phyloP scores from a whole-genome alignment of 1,140 invertebrate species.

The Bathynomus jamesi region DNA sequence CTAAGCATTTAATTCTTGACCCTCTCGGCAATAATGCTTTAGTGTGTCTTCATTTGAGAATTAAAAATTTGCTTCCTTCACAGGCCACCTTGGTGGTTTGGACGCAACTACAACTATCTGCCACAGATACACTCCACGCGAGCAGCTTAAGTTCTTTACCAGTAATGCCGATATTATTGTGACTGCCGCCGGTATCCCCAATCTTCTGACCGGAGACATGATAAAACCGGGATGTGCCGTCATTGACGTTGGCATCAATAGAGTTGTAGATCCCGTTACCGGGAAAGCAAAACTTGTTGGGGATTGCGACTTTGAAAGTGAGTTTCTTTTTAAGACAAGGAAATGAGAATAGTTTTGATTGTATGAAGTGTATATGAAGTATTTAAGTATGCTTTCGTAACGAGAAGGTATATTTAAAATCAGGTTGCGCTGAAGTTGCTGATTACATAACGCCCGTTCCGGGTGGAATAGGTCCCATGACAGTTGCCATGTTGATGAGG shows the following conservation, averaged over 20 bases:
- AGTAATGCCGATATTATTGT: constrained; percentile 74
- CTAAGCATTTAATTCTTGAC: no score
- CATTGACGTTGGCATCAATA: constrained; percentile 80
- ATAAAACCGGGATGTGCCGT: constrained; percentile 77
- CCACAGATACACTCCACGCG: constrained; percentile 71
- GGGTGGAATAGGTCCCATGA: constrained; percentile 83
- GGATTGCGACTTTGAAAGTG: constrained; percentile 71
- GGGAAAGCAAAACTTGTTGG: constrained; percentile 70
- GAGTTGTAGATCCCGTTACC: constrained; percentile 53
- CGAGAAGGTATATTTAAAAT: neutral
- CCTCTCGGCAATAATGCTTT: no score
- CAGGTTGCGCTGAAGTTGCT: constrained; percentile 25
- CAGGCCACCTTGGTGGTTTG: constrained; percentile 54
- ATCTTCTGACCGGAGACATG: constrained; percentile 73
- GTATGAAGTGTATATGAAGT: neutral
- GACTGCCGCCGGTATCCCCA: constrained; percentile 67
- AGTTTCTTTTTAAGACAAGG: constrained; percentile 30
- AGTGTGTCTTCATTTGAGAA: no score
- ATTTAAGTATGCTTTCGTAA: neutral
- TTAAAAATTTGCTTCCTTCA: no score
- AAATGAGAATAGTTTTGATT: neutral
- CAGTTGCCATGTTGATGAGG: constrained; percentile 77
- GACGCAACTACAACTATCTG: constrained; percentile 81
- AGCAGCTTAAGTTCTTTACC: constrained; percentile 59
- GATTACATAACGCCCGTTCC: constrained; percentile 66